Evolutionary conservation across 2,888 invertebrate genomes (phyloP).

Genomic region (Piscicola geometra): DNA sequence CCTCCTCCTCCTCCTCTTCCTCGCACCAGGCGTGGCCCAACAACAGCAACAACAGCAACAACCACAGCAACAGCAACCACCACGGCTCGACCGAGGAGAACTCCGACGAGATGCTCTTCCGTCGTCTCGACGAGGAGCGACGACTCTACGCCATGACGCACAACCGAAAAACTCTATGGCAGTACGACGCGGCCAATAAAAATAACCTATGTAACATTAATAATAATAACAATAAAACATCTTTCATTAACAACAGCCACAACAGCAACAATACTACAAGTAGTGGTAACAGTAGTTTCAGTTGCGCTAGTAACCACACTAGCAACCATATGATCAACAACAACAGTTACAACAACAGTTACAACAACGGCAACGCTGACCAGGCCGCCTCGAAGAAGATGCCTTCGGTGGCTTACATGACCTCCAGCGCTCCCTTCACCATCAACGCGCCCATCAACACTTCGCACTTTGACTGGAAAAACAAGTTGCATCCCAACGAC

Average conservation of each 20-base stretch:
- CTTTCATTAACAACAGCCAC: background rate
- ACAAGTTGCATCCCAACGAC: too few relatives aligned
- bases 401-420: too few relatives aligned
- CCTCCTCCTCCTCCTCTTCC: background rate
- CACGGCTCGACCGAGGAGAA: background rate
- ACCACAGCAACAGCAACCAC: too few relatives aligned
- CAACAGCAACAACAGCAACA: too few relatives aligned
- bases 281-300: background rate
- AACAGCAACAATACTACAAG: background rate
- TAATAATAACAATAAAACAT: background rate
- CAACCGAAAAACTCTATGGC: constrained; percentile 20
- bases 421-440: too few relatives aligned
- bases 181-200: background rate
- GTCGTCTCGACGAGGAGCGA: constrained; percentile 25
- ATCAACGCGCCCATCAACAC: too few relatives aligned
- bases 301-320: background rate
- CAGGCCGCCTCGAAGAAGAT: background rate
- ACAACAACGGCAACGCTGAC: background rate
- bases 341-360: background rate
- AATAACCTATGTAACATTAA: background rate
- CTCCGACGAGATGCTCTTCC: constrained; percentile 15
- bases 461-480: too few relatives aligned
- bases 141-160: constrained; percentile 11
- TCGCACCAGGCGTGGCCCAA: too few relatives aligned
- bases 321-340: background rate